Evolutionary conservation across 2,888 invertebrate species (phyloP).

Genomic region (Dryococelus australis): DNA sequence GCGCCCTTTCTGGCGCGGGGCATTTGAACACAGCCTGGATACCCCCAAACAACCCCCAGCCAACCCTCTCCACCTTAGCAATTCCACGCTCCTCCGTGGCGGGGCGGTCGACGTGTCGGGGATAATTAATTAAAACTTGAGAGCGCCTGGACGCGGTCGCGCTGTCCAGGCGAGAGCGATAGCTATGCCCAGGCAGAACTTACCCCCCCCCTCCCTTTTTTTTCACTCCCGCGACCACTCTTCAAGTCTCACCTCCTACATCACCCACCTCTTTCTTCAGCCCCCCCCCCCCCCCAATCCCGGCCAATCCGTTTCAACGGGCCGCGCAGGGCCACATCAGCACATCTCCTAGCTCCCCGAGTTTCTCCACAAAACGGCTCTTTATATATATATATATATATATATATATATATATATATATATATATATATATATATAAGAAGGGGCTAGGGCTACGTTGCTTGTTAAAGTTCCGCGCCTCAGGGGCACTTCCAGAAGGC

Average conservation of each 20-base stretch:
- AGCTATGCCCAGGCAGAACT: background rate
- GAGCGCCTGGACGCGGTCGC: background rate
- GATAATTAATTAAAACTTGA: constrained; percentile 16
- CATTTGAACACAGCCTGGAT: background rate
- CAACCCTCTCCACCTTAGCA: too few relatives aligned
- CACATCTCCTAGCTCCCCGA: background rate
- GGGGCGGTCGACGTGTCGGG: background rate
- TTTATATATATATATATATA: background rate
- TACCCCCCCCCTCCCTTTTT: too few relatives aligned
- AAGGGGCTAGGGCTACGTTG: background rate
- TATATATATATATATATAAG: background rate
- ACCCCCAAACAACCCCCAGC: too few relatives aligned
- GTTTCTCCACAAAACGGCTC: background rate
- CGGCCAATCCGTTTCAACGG: background rate
- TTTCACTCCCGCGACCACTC: too few relatives aligned
- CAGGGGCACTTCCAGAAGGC: background rate
- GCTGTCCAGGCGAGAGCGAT: background rate
- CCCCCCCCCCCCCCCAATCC: background rate
- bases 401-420: background rate
- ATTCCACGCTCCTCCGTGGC: background rate
- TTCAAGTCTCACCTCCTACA: too few relatives aligned
- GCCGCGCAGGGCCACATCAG: background rate
- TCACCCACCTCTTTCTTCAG: too few relatives aligned
- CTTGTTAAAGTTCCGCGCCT: background rate
- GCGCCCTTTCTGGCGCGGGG: background rate